A percentile compares a stretch with the other conserved stretches of the same genome.
Conservation (phyloP, 2,113 vertebrate genomes). For the Chelonoidis abingdonii region DNA sequence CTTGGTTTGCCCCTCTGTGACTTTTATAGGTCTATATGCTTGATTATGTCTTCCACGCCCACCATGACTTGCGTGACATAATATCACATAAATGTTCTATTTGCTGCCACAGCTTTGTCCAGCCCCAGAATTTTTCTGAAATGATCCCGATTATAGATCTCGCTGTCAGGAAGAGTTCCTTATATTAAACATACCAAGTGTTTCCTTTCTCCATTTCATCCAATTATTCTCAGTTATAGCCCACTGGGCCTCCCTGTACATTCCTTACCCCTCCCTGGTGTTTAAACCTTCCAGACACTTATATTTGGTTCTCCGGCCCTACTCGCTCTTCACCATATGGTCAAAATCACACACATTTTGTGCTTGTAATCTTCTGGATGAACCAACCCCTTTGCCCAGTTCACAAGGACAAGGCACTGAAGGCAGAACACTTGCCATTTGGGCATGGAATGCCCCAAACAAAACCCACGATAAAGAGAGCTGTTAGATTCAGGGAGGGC, state of each 20-base stretch:
- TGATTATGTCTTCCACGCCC: neutral
- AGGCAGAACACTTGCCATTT: slow-evolving; percentile 1
- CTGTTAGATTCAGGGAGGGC: neutral
- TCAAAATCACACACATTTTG: slow-evolving; percentile 17
- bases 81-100: neutral
- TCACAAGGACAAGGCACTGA: neutral
- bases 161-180: slow-evolving; percentile 10
- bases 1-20: neutral
- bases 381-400: neutral
- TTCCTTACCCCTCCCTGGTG: neutral
- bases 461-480: neutral
- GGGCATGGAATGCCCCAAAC: neutral
- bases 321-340: neutral
- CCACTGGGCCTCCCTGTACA: neutral
- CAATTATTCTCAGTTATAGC: neutral
- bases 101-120: neutral
- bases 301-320: neutral
- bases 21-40: neutral
- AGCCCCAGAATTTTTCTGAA: neutral
- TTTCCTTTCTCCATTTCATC: slow-evolving; percentile 42
- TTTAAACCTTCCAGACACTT: neutral
- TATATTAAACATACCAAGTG: slow-evolving; percentile 38
- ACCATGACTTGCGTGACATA: neutral
- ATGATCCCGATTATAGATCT: neutral
- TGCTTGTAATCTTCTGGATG: slow-evolving; percentile 53